A percentile compares a stretch with the other conserved stretches of the same genome.
phyloP scores from a whole-genome alignment of 2,797 vertebrate genomes.

The Dryobates pubescens region DNA sequence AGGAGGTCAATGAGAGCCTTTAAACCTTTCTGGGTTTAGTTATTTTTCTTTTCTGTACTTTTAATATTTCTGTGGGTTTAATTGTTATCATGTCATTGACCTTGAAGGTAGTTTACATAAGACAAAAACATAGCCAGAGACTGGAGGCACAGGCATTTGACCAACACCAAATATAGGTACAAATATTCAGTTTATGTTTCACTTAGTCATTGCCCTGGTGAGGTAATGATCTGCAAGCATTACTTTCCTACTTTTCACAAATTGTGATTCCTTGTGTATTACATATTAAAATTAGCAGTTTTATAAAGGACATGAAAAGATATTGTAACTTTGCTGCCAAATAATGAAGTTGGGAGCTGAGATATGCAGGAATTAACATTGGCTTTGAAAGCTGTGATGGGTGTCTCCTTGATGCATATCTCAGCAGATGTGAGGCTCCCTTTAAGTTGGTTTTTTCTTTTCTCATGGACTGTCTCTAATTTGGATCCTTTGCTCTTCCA shows the following conservation, averaged over 20 bases:
- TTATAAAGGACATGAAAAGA: neutral
- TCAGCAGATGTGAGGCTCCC: neutral
- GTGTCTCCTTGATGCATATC: neutral
- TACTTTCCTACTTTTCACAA: neutral
- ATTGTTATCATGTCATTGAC: neutral
- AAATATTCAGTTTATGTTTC: neutral
- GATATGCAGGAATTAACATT: neutral
- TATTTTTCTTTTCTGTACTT: neutral
- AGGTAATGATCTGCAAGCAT: neutral
- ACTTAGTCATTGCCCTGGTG: neutral
- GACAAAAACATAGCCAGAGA: neutral
- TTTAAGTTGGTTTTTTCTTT: slow-evolving; percentile 26
- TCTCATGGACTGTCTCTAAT: neutral
- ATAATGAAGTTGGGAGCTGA: neutral
- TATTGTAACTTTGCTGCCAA: neutral
- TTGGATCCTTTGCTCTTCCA: neutral
- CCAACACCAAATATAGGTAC: neutral
- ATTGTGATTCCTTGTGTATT: neutral
- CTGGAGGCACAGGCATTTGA: neutral
- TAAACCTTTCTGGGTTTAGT: neutral
- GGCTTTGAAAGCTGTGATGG: neutral
- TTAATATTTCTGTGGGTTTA: neutral
- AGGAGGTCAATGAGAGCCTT: neutral
- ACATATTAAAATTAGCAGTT: neutral
- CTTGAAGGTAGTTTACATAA: neutral